Evolutionary conservation across 2,888 invertebrate species (phyloP).

Genomic region (Xestobium rufovillosum): DNA sequence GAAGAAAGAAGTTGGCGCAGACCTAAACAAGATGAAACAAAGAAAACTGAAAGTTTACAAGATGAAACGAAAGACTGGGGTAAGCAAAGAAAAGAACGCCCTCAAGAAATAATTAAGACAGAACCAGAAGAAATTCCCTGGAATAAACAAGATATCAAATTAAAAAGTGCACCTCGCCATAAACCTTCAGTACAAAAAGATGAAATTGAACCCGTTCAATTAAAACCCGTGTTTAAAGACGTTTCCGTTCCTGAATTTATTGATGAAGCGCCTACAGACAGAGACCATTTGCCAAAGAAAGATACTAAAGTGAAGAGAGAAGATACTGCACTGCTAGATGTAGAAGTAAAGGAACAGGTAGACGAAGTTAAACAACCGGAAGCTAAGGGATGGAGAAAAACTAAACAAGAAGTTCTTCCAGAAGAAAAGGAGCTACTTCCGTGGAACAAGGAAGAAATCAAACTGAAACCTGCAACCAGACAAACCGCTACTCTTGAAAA

Average conservation of each 20-base stretch:
- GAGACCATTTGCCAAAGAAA: conserved; percentile 36
- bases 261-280: too few species aligned
- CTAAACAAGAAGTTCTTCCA: conserved; percentile 20
- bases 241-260: too few species aligned
- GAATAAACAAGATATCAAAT: conserved; percentile 54
- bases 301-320: conserved; percentile 40
- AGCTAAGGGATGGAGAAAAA: conserved; percentile 26
- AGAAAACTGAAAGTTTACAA: conserved; percentile 27
- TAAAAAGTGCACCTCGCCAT: conserved; percentile 42
- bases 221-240: too few species aligned
- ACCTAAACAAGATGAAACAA: conserved; percentile 14
- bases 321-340: conserved; percentile 34
- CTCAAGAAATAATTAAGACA: background rate
- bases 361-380: conserved; percentile 22
- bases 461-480: conserved; percentile 23
- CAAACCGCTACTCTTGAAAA: conserved; percentile 17
- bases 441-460: conserved; percentile 22
- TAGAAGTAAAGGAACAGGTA: conserved; percentile 29
- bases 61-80: conserved; percentile 38
- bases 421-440: conserved; percentile 21
- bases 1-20: conserved; percentile 18
- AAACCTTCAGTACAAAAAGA: background rate
- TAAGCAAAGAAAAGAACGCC: conserved; percentile 24
- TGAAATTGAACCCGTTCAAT: background rate
- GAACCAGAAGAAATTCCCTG: conserved; percentile 39